These are phyloP conservation scores for Lamprologus ornatipinnis DNA, from an alignment of 2,113 vertebrate species.

Conservation along the genomic window DNA sequence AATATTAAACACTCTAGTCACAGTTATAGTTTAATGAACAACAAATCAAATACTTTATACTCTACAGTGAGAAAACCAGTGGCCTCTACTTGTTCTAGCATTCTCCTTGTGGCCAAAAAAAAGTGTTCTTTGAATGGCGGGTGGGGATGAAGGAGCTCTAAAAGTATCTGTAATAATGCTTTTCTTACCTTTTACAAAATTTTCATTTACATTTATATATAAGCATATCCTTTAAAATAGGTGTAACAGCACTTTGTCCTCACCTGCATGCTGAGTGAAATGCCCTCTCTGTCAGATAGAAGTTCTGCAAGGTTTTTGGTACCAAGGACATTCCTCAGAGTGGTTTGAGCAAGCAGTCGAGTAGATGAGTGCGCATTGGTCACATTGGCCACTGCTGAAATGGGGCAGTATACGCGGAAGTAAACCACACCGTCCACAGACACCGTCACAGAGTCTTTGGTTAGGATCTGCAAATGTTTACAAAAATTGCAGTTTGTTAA, in stretches of 20 bases:
- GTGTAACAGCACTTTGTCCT: neutral
- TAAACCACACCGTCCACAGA: slow-evolving; percentile 83
- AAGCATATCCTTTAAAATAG: neutral
- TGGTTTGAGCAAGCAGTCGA: slow-evolving; percentile 79
- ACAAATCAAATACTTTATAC: neutral
- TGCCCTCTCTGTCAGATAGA: slow-evolving; percentile 79
- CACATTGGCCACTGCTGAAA: slow-evolving; percentile 79
- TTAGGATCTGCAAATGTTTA: slow-evolving; percentile 70
- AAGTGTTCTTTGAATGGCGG: neutral
- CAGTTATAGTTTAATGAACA: neutral
- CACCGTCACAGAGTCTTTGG: slow-evolving; percentile 81
- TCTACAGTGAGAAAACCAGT: neutral
- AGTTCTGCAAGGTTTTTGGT: slow-evolving; percentile 81
- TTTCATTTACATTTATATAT: no score
- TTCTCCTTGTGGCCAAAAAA: neutral
- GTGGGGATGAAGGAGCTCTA: neutral
- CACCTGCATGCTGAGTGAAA: slow-evolving; percentile 79
- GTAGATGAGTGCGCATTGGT: slow-evolving; percentile 74
- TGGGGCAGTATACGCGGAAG: slow-evolving; percentile 74
- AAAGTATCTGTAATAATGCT: fast-evolving
- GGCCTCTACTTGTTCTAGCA: fast-evolving
- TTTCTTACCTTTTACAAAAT: neutral
- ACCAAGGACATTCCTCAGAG: slow-evolving; percentile 79
- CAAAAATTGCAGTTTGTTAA: fast-evolving
- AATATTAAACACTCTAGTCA: neutral